Percentiles rank a stretch among this genome's conserved stretches.
Conservation (phyloP, 2,113 vertebrate genomes). For the Cathartes aura region DNA sequence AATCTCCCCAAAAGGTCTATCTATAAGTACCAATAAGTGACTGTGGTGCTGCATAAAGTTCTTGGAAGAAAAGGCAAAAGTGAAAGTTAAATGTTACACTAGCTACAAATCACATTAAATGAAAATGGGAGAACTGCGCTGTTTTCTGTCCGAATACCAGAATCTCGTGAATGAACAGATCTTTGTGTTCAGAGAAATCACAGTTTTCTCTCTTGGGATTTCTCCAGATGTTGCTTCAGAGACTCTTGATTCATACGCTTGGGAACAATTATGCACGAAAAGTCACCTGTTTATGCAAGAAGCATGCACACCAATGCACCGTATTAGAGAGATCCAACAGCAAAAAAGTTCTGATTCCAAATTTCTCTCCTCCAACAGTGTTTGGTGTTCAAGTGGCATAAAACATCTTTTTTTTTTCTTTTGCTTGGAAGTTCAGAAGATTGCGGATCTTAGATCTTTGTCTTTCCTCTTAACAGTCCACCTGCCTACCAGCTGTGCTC, state of each 20-base stretch:
- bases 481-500: conserved; percentile 43
- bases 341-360: background rate
- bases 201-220: conserved; percentile 3
- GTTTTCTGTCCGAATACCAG: background rate
- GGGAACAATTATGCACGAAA: background rate
- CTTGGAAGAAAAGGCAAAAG: background rate
- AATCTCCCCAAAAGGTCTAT: background rate
- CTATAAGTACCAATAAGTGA: background rate
- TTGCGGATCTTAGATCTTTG: background rate
- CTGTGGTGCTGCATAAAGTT: background rate
- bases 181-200: conserved; percentile 14
- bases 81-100: background rate
- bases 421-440: conserved; percentile 11
- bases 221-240: conserved; percentile 47
- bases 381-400: background rate
- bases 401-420: background rate
- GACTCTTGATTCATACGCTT: background rate
- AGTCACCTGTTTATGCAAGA: background rate
- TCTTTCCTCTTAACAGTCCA: conserved; percentile 13
- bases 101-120: background rate
- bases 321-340: background rate
- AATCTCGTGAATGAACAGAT: background rate
- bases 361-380: background rate
- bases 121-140: background rate
- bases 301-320: background rate